Base-by-base conservation (phyloP, 1,140 invertebrate genomes). In the Brachionus rotundiformis region DNA sequence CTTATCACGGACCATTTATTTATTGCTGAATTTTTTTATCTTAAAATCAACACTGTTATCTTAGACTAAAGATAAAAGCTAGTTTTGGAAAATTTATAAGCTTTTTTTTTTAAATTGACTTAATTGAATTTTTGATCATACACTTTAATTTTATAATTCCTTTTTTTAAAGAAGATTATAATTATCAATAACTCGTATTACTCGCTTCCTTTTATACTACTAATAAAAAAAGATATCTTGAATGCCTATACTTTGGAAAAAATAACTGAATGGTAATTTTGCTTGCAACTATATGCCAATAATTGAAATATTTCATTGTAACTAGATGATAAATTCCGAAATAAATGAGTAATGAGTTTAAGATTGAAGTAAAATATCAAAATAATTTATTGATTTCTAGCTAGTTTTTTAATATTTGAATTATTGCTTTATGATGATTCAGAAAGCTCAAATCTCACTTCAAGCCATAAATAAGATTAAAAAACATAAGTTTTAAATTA, bases 301-400 rank as follows among this genome's bases (percentile, higher is more conserved):
- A 8, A 54, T 54, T 54, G 47, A 54, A 54, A 54, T 54, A 54
- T 54, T 54, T 54, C 47, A 54, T 54, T 54, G 6, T 19, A 23
- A 54, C 47, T 19, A 54, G 47, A 54, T 54, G 47, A 54, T 54
- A 54, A 54, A 54, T 54, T 16, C 47, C 47, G 47, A 54, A 54
- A 16, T 19, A 54, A 54, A 54, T 54, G 47, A 54, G 47, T 54
- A 54, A 54, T 54, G 47, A 54, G 47, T 54, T 54, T 54, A 54
- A 54, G 47, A 54, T 54, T 54, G 47, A 54, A 54, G 47, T 54
- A 54, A 54, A 54, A 54, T 54, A 54, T 54, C 47, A 54, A 54
- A 54, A 54, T 54, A 54, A 54, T 54, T 54, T 54, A 54, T 54
- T 54, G 47, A 54, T 54, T 54, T 54, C 47, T 54, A 54, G 47